Evolutionary conservation across 2,888 invertebrate genomes (phyloP), one percentile per base, ranked within the genome.

Genomic region (Microdon myrmicae): DNA sequence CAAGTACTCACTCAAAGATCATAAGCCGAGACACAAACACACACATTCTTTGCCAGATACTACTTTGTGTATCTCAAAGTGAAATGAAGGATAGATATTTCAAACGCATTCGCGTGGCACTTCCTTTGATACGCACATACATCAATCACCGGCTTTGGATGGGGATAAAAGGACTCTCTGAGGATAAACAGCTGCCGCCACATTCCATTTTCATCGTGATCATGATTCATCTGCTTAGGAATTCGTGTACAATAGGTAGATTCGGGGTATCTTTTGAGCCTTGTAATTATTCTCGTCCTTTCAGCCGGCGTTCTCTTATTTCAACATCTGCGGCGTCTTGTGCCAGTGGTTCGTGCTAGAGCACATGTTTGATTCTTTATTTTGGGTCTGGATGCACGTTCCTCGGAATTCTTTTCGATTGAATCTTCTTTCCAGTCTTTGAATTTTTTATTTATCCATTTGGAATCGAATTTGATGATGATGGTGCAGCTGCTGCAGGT

Each of bases 301-400:
- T 23, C 12, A 35, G 13, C 14, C 23, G 59, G 16, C 38, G 9
- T 49, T 37, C 44, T 51, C 22, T 43, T 39, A 17, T 44, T 56
- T 20, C 45, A 64, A 64, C 64, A 64, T 64, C 64, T 64, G 64
- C 58, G 20, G 22, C n/a, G 10, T 17, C 51, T 58, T 64, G 64
- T 64, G 64, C 56, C 51, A 38, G 51, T 47, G 58, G 64, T 58
- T 47, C 58, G 58, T 64, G 64, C 64, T 53, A 29, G 39, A 22
- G 58, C 58, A 64, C 61, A 64, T 64, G 61, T 28, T 58, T 25
- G 20, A 49, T 38, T 48, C 19, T 14, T 7, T 16, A 2, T 13
- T 12, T 9, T 20, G n/a, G 10, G n/a, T 29, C 34, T 38, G 23
- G 38, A 39, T 45, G 37, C 38, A 39, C 37, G 37, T 39, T 35